Conservation (phyloP, 2,888 invertebrate genomes). For the Achlya flavicornis region DNA sequence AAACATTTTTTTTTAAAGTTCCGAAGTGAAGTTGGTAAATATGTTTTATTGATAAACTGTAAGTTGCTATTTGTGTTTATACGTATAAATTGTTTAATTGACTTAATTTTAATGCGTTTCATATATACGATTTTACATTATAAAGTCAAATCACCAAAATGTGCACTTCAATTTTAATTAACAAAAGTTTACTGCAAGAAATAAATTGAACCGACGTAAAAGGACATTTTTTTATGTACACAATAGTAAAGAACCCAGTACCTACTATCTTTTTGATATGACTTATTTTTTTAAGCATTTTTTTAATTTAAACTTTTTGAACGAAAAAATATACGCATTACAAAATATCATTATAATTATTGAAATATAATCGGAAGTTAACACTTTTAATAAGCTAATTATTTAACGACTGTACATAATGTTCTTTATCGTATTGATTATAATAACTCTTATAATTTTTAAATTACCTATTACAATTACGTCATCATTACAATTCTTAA, state of each 20-base stretch:
- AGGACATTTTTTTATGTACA: too few relatives aligned
- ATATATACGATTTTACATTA: background rate
- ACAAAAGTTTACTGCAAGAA: background rate
- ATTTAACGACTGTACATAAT: slow-evolving; percentile 19
- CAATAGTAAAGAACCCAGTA: too few relatives aligned
- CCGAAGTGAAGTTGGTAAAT: background rate
- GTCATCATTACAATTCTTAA: slow-evolving; percentile 30
- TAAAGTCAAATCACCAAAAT: background rate
- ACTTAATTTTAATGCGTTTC: slow-evolving; percentile 1
- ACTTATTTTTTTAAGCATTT: too few relatives aligned
- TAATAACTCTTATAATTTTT: slow-evolving; percentile 15
- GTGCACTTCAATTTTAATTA: background rate
- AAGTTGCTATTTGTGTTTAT: background rate
- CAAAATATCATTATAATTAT: background rate
- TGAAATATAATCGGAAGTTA: background rate
- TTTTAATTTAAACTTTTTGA: too few relatives aligned
- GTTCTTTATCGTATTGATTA: slow-evolving; percentile 15
- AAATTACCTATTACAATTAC: slow-evolving; percentile 28
- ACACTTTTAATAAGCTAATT: background rate
- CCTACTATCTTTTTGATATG: too few relatives aligned
- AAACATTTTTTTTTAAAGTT: background rate
- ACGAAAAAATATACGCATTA: background rate
- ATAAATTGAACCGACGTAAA: too few relatives aligned
- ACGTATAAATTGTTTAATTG: background rate
- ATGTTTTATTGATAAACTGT: background rate